A percentile compares a stretch with the other conserved stretches of the same genome.
These are phyloP conservation scores for Gryllus bimaculatus DNA, from an alignment of 1,140 invertebrate species.

Conservation along the genomic window DNA sequence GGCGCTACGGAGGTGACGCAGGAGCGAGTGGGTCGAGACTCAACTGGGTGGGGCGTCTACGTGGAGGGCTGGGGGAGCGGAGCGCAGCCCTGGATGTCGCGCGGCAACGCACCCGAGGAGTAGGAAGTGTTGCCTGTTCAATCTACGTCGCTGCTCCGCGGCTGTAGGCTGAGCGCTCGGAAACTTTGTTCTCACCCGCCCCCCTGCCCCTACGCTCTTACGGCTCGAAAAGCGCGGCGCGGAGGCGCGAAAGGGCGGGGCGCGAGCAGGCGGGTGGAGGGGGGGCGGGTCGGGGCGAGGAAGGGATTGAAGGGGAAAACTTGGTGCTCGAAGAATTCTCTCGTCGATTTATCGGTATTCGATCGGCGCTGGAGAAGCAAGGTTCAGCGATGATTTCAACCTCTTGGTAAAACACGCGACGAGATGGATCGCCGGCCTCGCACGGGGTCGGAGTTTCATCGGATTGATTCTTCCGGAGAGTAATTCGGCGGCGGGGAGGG, in stretches of 20 bases:
- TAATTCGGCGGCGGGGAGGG: background rate
- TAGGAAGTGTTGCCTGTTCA: constrained; percentile 3
- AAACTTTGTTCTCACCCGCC: background rate
- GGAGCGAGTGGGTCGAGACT: no score
- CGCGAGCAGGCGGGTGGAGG: no score
- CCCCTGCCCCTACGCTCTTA: background rate
- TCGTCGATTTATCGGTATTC: background rate
- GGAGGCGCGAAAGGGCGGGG: no score
- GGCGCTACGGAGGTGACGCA: no score
- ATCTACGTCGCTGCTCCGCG: background rate
- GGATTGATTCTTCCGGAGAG: background rate
- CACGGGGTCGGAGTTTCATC: background rate
- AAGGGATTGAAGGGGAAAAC: background rate
- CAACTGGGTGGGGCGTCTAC: no score
- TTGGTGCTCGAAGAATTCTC: background rate
- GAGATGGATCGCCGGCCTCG: background rate
- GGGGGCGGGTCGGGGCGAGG: no score
- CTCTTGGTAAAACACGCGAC: background rate
- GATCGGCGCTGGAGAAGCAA: background rate
- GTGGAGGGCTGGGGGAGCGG: no score
- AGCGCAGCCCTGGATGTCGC: background rate
- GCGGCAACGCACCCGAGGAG: background rate
- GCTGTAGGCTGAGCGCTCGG: background rate
- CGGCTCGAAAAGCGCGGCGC: background rate
- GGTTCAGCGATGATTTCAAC: constrained; percentile 3